Evolutionary conservation across 2,113 vertebrate genomes (phyloP), one percentile per base, ranked within the genome.

Genomic region (Pyxicephalus adspersus): DNA sequence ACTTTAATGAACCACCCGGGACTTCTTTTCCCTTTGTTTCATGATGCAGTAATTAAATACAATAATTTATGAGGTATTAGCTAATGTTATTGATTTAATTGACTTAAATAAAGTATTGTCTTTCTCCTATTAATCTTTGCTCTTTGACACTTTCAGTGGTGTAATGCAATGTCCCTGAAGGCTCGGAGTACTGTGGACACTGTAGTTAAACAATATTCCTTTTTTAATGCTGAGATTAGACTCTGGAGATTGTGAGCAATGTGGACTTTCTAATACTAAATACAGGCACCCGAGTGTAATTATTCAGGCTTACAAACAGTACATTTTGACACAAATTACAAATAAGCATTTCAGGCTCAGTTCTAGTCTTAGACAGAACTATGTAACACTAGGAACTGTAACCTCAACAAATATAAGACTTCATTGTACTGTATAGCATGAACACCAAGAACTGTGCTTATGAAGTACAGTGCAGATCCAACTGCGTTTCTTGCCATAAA

Each of bases 151-250:
- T 45, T 34, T 66, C 38, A 70, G 16, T 22, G 23, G 65, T 67
- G 45, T 50, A 67, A 3, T 67, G 65, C 50, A 67, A 67, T 67
- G n/a, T 67, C 65, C 65, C 34, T 23, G 65, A 38, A 50, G 65
- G 16, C 8, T 70, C 52, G 3, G 11, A 70, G 9, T 19, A 51
- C 16, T 70, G 50, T 70, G 66, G 38, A 17, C 38, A 38, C 45
- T 70, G 38, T n/a, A 51, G 22, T 51, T 70, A 8, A 19, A 18
- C 22, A 70, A 70, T 45, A 66, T 22, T 23, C 4, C 23, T 50
- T 50, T 34, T 68, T 17, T 5, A 38, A 15, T 50, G 65, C 38
- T 70, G 66, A 70, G 52, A 70, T 70, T 26, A 26, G 66, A 70
- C 22, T 22, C 11, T 16, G 13, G n/a, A 22, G 31, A 45, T 67